These are phyloP conservation scores for Glandiceps talaboti DNA, from an alignment of 53 echinoderm and acorn worm species.

Conservation along the genomic window DNA sequence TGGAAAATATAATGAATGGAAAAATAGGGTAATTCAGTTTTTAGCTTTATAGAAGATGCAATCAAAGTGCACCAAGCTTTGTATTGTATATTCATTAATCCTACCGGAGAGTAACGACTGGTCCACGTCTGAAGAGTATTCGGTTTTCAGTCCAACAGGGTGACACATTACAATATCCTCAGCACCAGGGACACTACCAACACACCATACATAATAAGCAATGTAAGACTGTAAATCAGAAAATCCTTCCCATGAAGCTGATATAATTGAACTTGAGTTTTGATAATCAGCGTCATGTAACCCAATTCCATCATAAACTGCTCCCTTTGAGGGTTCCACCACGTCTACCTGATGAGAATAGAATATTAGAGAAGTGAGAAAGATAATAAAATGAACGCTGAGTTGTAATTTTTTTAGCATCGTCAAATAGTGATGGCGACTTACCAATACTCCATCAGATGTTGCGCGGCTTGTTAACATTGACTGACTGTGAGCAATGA, in stretches of 20 bases:
- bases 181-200: constrained; percentile 17
- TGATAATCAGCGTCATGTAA: constrained; percentile 25
- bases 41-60: not conserved
- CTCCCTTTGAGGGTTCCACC: not conserved
- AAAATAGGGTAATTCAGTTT: not conserved
- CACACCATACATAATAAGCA: constrained; percentile 21
- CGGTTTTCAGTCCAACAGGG: constrained; percentile 10
- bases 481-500: constrained; percentile 26
- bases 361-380: too few species aligned
- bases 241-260: constrained; percentile 31
- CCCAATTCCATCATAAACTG: not conserved
- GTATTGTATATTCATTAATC: not conserved
- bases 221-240: constrained; percentile 31
- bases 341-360: not conserved
- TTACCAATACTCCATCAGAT: constrained; percentile 28
- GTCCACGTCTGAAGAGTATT: not conserved
- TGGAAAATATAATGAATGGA: not conserved
- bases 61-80: not conserved
- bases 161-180: constrained; percentile 6
- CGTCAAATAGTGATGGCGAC: not conserved
- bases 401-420: too few species aligned
- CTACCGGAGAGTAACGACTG: not conserved
- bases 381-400: too few species aligned
- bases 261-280: constrained; percentile 6
- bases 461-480: constrained; percentile 19